phyloP scores from a whole-genome alignment of 2,113 vertebrate species.

The Misgurnus anguillicaudatus region DNA sequence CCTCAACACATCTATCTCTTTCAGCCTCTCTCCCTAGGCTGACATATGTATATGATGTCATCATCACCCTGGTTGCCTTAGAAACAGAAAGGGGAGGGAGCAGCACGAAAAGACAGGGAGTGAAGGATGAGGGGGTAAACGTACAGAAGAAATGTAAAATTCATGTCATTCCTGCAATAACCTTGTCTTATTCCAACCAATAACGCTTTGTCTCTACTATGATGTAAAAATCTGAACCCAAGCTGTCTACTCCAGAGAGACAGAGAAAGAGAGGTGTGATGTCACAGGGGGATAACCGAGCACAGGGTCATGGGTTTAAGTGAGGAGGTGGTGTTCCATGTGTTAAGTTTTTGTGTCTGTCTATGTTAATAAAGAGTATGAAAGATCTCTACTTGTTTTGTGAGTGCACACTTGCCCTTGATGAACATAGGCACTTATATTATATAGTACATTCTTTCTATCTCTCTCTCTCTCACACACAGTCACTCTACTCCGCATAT shows the following conservation, averaged over 20 bases:
- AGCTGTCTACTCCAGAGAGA: slow-evolving; percentile 5
- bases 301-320: background rate
- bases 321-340: slow-evolving; percentile 13
- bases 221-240: slow-evolving; percentile 11
- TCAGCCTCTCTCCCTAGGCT: slow-evolving; percentile 28
- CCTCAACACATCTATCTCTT: slow-evolving; percentile 16
- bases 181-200: slow-evolving; percentile 24
- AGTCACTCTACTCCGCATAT: no score
- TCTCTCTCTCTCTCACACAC: background rate
- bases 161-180: slow-evolving; percentile 43
- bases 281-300: slow-evolving; percentile 12
- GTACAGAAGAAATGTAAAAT: slow-evolving; percentile 31
- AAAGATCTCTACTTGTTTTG: background rate
- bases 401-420: slow-evolving; percentile 15
- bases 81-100: slow-evolving; percentile 23
- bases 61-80: slow-evolving; percentile 41
- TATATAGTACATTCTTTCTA: background rate
- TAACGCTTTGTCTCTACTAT: slow-evolving; percentile 12
- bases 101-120: slow-evolving; percentile 19
- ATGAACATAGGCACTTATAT: slow-evolving; percentile 18
- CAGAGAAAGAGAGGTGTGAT: background rate
- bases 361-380: slow-evolving; percentile 11
- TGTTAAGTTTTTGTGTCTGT: slow-evolving; percentile 19
- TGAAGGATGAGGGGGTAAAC: background rate
- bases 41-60: slow-evolving; percentile 56